Evolutionary conservation across 2,797 vertebrate species (phyloP).

Genomic region (Mionectes olivaceus): DNA sequence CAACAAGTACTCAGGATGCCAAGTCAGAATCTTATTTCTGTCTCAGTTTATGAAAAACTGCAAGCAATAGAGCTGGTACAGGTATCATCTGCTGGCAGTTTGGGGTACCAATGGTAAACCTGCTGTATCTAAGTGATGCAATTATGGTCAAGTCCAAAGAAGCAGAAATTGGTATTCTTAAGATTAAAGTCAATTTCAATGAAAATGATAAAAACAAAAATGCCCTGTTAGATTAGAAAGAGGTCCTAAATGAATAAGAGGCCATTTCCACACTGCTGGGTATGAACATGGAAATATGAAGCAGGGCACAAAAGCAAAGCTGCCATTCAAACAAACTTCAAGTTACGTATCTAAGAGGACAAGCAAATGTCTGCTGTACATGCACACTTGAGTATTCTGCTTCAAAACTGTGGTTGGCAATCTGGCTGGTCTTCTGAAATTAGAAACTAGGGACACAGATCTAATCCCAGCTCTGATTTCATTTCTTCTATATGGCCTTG

Average conservation of each 20-base stretch:
- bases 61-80: background rate
- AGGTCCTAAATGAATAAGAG: background rate
- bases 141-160: background rate
- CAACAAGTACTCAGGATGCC: background rate
- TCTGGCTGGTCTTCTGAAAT: conserved; percentile 28
- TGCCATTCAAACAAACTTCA: background rate
- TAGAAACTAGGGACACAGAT: conserved; percentile 38
- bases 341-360: background rate
- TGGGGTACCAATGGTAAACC: background rate
- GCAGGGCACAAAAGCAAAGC: background rate
- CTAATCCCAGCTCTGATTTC: conserved; percentile 48
- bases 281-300: background rate
- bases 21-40: background rate
- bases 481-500: conserved; percentile 51
- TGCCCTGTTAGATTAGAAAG: background rate
- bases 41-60: background rate
- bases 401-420: background rate
- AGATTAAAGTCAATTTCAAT: background rate
- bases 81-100: background rate
- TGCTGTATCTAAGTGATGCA: background rate
- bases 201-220: background rate
- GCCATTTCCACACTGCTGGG: background rate
- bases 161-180: background rate
- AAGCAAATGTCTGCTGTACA: background rate
- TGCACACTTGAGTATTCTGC: background rate